Base-by-base conservation (phyloP, 2,113 vertebrate genomes). In the Argyrosomus japonicus region DNA sequence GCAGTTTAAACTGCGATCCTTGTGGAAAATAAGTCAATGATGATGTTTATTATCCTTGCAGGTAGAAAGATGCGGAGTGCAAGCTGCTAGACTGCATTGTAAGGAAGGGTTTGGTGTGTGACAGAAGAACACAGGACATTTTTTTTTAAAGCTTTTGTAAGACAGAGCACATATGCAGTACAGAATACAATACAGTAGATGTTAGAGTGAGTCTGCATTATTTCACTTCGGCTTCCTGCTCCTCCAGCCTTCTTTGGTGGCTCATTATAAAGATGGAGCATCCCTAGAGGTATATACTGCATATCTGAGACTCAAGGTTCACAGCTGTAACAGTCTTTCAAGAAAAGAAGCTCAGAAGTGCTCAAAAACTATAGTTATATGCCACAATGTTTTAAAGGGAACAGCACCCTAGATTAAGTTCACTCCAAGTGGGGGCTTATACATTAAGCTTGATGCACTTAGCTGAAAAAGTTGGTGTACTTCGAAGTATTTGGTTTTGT, bases 21-120 rank as follows among this genome's bases (percentile, higher is more conserved):
- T 51, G 29, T 51, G 40, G 17, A 53, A 77, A 87, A 81, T 3
- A 57, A 53, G 32, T 4, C 71, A 58, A 27, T 67, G 14, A 73
- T 65, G 45, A 77, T 32, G 17, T 21, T 74, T 25, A n/a, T 78
- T 81, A 71, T 9, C 23, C 1, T 11, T 12, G 64, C 51, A 85
- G 45, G 23, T 45, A 61, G 48, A 12, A 45, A 25, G 36, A 65
- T 15, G 6, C 43, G 6, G 18, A 54, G 14, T 6, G 47, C 14
- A 32, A 15, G 72, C 51, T 75, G 64, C 19, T 71, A 17, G 29
- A 54, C 48, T 25, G 53, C 27, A 13, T 19, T 8, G 19, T 27
- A 50, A 36, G 45, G 25, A 47, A 54, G 15, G 21, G 53, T 64
- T 64, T 18, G 47, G 14, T 43, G 3, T n/a, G 0, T 51, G 23